These are phyloP conservation scores for Drosophila setifemur DNA, from an alignment of 1,140 invertebrate genomes.

Conservation along the genomic window DNA sequence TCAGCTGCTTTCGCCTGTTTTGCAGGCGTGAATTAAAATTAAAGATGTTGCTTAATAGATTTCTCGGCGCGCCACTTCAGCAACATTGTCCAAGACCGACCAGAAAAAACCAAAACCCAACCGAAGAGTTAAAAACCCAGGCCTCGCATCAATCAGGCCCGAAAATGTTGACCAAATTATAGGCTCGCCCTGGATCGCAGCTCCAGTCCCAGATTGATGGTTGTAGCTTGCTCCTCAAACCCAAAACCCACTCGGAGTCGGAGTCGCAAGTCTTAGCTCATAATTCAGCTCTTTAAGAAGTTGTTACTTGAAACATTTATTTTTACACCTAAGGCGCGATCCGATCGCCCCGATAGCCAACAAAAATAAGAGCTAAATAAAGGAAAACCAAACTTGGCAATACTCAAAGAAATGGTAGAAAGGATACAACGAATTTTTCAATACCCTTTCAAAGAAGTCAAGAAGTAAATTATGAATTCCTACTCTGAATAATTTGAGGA, in stretches of 20 bases:
- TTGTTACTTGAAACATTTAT: slow-evolving; percentile 80
- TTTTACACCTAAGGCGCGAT: slow-evolving; percentile 77
- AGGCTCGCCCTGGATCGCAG: slow-evolving; percentile 33
- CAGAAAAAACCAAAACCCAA: slow-evolving; percentile 16
- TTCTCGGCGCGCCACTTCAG: slow-evolving; percentile 57
- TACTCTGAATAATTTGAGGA: too few species aligned
- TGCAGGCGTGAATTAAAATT: slow-evolving; percentile 13
- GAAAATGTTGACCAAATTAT: slow-evolving; percentile 73
- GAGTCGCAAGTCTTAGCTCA: slow-evolving; percentile 29
- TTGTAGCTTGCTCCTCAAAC: not conserved
- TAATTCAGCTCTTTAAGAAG: slow-evolving; percentile 78
- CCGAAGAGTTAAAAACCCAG: not conserved
- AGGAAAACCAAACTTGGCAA: slow-evolving; percentile 13
- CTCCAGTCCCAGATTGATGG: slow-evolving; percentile 45
- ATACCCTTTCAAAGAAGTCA: not conserved
- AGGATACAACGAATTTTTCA: not conserved
- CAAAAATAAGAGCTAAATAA: slow-evolving; percentile 21
- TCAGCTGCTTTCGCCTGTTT: slow-evolving; percentile 41
- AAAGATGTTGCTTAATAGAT: slow-evolving; percentile 57
- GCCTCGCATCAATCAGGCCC: slow-evolving; percentile 65
- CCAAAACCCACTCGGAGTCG: slow-evolving; percentile 2
- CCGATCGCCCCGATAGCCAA: slow-evolving; percentile 36
- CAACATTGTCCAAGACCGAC: slow-evolving; percentile 60
- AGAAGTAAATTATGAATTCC: too few species aligned
- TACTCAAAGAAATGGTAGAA: slow-evolving; percentile 8